Evolutionary conservation across 2,888 invertebrate species (phyloP).

Genomic region (Chelonus formosanus): DNA sequence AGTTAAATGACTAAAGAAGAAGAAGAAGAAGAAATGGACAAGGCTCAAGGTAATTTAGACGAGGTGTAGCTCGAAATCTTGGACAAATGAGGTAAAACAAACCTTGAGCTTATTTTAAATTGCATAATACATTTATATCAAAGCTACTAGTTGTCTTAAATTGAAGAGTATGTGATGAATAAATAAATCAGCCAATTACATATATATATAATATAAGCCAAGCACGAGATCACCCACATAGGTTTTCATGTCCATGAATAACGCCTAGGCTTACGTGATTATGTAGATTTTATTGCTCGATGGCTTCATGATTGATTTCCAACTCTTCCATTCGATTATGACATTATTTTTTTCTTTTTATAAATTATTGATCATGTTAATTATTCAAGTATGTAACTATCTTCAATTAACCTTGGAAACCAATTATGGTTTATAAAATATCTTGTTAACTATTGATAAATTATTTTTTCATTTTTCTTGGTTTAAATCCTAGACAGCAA

Average conservation of each 20-base stretch:
- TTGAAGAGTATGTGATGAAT: background rate
- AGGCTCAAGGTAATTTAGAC: background rate
- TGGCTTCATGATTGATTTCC: background rate
- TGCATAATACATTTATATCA: conserved; percentile 21
- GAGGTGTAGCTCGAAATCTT: background rate
- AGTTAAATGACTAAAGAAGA: background rate
- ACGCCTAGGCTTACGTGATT: background rate
- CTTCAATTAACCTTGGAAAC: too few species aligned
- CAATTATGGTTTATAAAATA: too few species aligned
- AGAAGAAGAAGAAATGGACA: conserved; percentile 5
- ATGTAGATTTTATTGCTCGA: background rate
- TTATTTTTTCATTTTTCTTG: too few species aligned
- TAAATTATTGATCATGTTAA: too few species aligned
- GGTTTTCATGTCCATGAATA: background rate
- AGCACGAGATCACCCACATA: conserved; percentile 3
- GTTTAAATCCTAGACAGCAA: too few species aligned
- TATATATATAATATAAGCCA: background rate
- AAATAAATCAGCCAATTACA: background rate
- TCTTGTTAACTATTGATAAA: too few species aligned
- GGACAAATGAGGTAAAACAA: background rate
- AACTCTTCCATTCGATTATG: background rate
- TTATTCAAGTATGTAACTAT: too few species aligned
- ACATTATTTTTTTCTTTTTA: background rate
- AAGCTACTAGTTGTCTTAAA: background rate
- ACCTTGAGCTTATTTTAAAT: conserved; percentile 25